A percentile compares a stretch with the other conserved stretches of the same genome.
phyloP scores from a whole-genome alignment of 2,113 vertebrate genomes.

The Montifringilla adamsi region DNA sequence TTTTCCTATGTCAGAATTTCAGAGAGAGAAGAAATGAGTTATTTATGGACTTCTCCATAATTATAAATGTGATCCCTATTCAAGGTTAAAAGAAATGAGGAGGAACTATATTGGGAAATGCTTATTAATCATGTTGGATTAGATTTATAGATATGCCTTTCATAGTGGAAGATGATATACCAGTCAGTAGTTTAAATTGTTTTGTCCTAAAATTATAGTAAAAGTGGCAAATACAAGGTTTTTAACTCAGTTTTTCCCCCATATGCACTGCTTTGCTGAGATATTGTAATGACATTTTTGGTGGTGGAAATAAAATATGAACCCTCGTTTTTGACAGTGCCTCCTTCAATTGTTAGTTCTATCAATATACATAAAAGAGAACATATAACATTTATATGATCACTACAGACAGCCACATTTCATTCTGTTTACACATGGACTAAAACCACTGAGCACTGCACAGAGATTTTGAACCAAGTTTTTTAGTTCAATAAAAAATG shows the following conservation, averaged over 20 bases:
- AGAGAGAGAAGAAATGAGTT: background rate
- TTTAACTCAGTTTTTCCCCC: background rate
- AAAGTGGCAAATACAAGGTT: background rate
- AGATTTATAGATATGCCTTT: background rate
- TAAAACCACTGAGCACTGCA: background rate
- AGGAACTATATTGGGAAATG: background rate
- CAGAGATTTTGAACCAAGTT: background rate
- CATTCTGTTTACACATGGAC: background rate
- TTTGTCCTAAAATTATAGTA: background rate
- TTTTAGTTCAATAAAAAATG: background rate
- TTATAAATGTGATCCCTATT: background rate
- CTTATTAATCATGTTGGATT: background rate
- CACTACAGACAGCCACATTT: background rate
- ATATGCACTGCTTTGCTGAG: background rate
- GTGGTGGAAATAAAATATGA: background rate
- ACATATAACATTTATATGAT: background rate
- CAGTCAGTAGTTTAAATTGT: background rate
- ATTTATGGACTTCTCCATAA: background rate
- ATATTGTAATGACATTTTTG: background rate
- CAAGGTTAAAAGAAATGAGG: background rate
- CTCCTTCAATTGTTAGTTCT: background rate
- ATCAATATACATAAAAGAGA: background rate
- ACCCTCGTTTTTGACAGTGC: background rate
- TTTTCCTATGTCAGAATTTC: background rate
- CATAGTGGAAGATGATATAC: background rate